phyloP scores from a whole-genome alignment of 1,140 invertebrate genomes.

The Drosophila varians region DNA sequence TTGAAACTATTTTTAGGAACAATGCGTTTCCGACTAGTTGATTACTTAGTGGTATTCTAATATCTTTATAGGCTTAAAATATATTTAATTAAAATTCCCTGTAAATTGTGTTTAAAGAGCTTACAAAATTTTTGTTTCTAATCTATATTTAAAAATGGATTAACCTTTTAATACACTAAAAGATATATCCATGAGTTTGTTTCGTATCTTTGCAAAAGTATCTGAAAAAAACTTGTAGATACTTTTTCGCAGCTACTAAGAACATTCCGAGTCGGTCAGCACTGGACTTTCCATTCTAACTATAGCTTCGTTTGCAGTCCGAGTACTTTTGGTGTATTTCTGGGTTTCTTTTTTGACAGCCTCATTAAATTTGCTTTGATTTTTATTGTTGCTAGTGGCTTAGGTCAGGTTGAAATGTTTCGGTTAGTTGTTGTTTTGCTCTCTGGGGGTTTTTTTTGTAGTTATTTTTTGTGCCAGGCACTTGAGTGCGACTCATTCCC shows the following conservation, averaged over 20 bases:
- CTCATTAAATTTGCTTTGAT: conserved; percentile 33
- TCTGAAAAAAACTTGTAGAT: neutral
- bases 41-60: neutral
- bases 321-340: conserved; percentile 5
- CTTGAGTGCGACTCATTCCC: conserved; percentile 41
- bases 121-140: too few species aligned
- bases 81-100: too few species aligned
- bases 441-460: conserved; percentile 16
- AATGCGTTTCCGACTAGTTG: conserved; percentile 6
- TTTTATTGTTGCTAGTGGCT: conserved; percentile 58
- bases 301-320: neutral
- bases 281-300: neutral
- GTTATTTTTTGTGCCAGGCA: conserved; percentile 16
- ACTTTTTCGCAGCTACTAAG: neutral
- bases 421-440: conserved; percentile 8
- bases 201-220: neutral
- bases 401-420: conserved; percentile 68
- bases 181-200: too few species aligned
- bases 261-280: conserved; percentile 9
- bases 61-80: too few species aligned
- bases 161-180: too few species aligned
- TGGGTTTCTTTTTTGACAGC: conserved; percentile 32
- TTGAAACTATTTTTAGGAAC: conserved; percentile 19
- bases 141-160: neutral
- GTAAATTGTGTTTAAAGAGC: too few species aligned